These are phyloP conservation scores for Poecilia velifera DNA, from an alignment of 2,797 vertebrate genomes.

Conservation along the genomic window DNA sequence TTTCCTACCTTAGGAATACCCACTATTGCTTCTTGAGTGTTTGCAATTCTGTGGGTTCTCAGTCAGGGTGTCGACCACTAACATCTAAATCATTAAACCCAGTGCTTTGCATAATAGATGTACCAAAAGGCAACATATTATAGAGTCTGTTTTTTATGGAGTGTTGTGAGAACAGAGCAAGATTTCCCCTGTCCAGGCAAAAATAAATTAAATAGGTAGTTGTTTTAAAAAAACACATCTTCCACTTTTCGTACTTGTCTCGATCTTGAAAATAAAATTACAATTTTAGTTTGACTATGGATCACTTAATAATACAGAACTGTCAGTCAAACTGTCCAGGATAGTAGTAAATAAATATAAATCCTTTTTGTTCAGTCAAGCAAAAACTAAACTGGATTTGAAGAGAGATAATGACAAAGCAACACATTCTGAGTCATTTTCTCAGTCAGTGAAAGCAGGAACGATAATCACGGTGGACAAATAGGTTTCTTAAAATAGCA, in stretches of 20 bases:
- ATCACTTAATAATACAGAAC: background rate
- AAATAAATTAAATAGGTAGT: background rate
- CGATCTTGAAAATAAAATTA: background rate
- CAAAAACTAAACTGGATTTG: background rate
- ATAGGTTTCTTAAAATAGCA: conserved; percentile 56
- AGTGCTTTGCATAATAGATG: background rate
- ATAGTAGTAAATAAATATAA: conserved; percentile 9
- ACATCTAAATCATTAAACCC: background rate
- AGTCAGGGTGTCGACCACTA: background rate
- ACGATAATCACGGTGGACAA: conserved; percentile 40
- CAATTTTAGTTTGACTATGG: background rate
- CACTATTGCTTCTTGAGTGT: background rate
- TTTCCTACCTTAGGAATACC: background rate
- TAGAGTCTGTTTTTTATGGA: background rate
- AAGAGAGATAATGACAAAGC: conserved; percentile 22
- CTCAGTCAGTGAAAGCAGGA: conserved; percentile 29
- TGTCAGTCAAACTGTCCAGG: background rate
- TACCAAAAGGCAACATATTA: background rate
- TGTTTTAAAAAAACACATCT: background rate
- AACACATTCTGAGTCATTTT: conserved; percentile 34
- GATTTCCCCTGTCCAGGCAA: background rate
- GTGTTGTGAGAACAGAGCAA: background rate
- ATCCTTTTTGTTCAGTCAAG: conserved; percentile 14
- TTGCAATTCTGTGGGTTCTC: background rate
- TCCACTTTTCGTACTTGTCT: background rate